A percentile compares a stretch with the other conserved stretches of the same genome.
phyloP scores from a whole-genome alignment of 2,797 vertebrate genomes.

The Chaunax sp. region DNA sequence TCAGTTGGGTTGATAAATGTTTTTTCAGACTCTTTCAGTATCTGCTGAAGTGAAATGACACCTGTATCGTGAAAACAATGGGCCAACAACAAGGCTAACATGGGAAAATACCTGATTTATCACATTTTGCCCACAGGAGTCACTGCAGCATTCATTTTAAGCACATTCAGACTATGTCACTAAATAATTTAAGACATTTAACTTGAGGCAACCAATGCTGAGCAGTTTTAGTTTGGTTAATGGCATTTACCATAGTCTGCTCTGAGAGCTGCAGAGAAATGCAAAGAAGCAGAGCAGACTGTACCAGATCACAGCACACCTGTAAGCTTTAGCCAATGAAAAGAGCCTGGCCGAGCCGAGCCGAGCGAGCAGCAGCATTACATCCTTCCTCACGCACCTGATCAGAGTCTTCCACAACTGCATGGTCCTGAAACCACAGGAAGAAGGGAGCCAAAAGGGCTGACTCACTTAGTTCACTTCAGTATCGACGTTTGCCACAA shows the following conservation, averaged over 20 bases:
- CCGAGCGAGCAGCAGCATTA: slow-evolving; percentile 68
- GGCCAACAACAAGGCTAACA: neutral
- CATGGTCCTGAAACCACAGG: slow-evolving; percentile 90
- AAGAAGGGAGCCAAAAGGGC: slow-evolving; percentile 67
- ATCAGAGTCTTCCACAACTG: slow-evolving; percentile 82
- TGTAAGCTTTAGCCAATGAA: slow-evolving; percentile 73
- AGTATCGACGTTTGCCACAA: slow-evolving; percentile 18
- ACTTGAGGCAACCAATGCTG: slow-evolving; percentile 6
- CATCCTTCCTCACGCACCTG: slow-evolving; percentile 89
- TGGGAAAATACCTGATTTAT: neutral
- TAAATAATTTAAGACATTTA: neutral
- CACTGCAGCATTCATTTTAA: neutral
- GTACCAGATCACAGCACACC: slow-evolving; percentile 76
- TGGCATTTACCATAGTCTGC: slow-evolving; percentile 40
- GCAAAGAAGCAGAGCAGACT: slow-evolving; percentile 67
- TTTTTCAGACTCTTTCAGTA: no score
- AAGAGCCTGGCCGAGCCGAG: slow-evolving; percentile 53
- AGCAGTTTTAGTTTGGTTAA: slow-evolving; percentile 74
- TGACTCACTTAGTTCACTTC: slow-evolving; percentile 50
- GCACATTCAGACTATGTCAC: neutral
- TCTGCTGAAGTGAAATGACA: no score
- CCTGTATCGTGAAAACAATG: no score
- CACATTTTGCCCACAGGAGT: neutral
- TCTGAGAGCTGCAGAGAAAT: slow-evolving; percentile 40
- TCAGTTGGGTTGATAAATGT: no score